Evolutionary conservation across 2,888 invertebrate species (phyloP).

Genomic region (Leptopterna dolabrata): DNA sequence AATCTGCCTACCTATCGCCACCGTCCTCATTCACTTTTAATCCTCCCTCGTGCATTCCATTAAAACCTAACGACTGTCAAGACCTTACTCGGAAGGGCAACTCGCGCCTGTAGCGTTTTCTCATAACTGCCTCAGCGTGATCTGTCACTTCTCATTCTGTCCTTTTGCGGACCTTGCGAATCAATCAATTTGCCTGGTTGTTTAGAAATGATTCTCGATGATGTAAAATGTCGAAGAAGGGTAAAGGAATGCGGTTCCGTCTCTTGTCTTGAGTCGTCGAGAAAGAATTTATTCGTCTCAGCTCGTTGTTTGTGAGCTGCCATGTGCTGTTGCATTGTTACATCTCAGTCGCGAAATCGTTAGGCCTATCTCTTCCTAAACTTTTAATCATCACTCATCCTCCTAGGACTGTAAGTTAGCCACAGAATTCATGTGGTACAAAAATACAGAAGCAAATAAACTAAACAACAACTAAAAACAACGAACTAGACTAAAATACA

Average conservation of each 20-base stretch:
- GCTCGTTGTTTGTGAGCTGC: too few species aligned
- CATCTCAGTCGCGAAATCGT: too few species aligned
- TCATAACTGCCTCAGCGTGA: not conserved
- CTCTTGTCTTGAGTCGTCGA: not conserved
- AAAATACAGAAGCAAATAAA: too few species aligned
- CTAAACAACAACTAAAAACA: too few species aligned
- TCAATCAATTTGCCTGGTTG: not conserved
- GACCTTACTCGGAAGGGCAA: not conserved
- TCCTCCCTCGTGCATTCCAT: not conserved
- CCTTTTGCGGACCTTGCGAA: not conserved
- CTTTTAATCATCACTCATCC: too few species aligned
- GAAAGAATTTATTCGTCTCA: not conserved
- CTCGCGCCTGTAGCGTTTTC: not conserved
- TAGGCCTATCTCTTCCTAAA: too few species aligned
- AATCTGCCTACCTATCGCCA: not conserved
- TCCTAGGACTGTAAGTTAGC: too few species aligned
- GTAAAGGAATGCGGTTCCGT: not conserved
- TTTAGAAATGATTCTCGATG: not conserved
- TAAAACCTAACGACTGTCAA: not conserved
- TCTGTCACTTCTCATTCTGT: conserved; percentile 1
- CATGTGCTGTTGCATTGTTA: too few species aligned
- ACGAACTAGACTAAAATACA: too few species aligned
- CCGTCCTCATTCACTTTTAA: not conserved
- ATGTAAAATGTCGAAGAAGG: not conserved
- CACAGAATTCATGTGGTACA: too few species aligned